phyloP scores from a whole-genome alignment of 1,140 invertebrate species.

The Drosophila varians region DNA sequence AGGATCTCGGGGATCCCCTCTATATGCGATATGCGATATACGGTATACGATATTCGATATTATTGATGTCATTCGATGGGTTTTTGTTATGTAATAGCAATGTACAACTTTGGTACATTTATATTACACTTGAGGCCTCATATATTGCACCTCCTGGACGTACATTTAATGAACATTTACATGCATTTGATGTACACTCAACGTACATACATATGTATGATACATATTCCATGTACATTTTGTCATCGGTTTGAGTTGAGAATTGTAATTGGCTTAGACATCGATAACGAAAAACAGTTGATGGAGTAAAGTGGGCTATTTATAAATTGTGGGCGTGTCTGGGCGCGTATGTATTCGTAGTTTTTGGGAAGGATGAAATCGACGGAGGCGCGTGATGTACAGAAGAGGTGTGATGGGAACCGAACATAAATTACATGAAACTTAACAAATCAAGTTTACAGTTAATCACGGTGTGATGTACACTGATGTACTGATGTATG shows the following conservation, averaged over 20 bases:
- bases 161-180: conserved; percentile 35
- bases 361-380: conserved; percentile 13
- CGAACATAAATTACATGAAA: conserved; percentile 3
- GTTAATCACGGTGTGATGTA: conserved; percentile 26
- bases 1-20: too few species aligned
- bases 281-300: neutral
- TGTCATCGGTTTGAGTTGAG: neutral
- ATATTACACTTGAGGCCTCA: conserved; percentile 10
- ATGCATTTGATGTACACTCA: conserved; percentile 29
- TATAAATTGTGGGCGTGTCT: conserved; percentile 7
- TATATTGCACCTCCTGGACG: neutral
- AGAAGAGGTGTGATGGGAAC: conserved; percentile 3
- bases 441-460: conserved; percentile 11
- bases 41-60: neutral
- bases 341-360: conserved; percentile 26
- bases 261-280: neutral
- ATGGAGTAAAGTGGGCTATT: conserved; percentile 1
- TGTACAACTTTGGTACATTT: conserved; percentile 15
- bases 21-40: neutral
- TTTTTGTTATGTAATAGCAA: neutral
- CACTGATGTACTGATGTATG: conserved; percentile 28
- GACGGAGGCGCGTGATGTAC: conserved; percentile 26
- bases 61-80: conserved; percentile 1
- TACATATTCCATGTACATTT: conserved; percentile 2
- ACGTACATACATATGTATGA: neutral